Conservation (phyloP, 2,113 vertebrate species). For the Misgurnus mizolepis region DNA sequence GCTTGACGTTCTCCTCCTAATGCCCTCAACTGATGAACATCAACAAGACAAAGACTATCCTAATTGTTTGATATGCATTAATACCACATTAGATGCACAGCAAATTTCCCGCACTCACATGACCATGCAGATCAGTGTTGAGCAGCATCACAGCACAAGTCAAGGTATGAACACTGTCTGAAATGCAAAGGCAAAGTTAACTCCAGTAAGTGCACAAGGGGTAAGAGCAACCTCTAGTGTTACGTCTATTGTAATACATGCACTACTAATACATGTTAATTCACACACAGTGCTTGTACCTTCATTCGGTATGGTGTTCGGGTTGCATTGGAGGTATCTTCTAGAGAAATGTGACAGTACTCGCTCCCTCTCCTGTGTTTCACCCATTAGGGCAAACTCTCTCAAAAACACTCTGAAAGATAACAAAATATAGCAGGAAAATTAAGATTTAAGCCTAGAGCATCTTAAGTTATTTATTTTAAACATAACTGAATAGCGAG, state of each 20-base stretch:
- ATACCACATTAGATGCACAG: neutral
- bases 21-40: too few relatives aligned
- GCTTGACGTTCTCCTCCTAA: neutral
- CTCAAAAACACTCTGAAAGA: constrained; percentile 84
- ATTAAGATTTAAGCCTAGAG: neutral
- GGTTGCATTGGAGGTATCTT: constrained; percentile 88
- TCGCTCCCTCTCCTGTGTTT: constrained; percentile 94
- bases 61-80: neutral
- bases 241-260: neutral
- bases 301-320: constrained; percentile 79
- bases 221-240: constrained; percentile 29
- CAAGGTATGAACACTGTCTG: constrained; percentile 87
- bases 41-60: too few relatives aligned
- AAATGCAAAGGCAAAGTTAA: constrained; percentile 51
- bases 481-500: neutral
- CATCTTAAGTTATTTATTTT: neutral
- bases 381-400: constrained; percentile 91
- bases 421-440: neutral
- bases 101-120: constrained; percentile 71
- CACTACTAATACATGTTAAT: neutral
- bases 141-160: constrained; percentile 93
- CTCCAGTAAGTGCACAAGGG: neutral
- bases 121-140: constrained; percentile 95
- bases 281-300: constrained; percentile 70
- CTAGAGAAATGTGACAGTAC: constrained; percentile 93